These are phyloP conservation scores for Holcopasites calliopsidis DNA, from an alignment of 1,140 invertebrate species.

Conservation along the genomic window DNA sequence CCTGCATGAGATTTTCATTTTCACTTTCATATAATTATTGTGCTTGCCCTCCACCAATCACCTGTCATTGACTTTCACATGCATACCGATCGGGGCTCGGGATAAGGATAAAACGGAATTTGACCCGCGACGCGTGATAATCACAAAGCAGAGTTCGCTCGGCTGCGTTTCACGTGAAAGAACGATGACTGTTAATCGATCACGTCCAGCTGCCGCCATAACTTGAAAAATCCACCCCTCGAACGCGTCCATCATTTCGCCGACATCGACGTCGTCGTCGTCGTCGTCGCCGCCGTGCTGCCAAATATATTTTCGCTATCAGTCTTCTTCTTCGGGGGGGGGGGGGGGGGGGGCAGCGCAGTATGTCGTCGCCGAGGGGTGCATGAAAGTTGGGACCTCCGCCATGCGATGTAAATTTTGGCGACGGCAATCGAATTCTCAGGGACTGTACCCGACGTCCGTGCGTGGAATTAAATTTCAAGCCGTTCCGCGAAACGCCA, in stretches of 20 bases:
- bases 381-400: too few species aligned
- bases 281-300: too few species aligned
- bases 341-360: too few species aligned
- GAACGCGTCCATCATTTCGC: neutral
- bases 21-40: too few species aligned
- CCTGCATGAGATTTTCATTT: too few species aligned
- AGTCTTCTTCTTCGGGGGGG: too few species aligned
- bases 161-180: constrained; percentile 23
- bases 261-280: neutral
- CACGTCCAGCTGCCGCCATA: constrained; percentile 51
- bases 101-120: too few species aligned
- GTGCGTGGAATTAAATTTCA: constrained; percentile 1
- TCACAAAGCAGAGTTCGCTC: neutral
- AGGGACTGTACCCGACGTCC: neutral
- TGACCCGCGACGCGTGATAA: too few species aligned
- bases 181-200: constrained; percentile 51
- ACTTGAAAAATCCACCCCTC: constrained; percentile 55
- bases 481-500: neutral
- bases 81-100: too few species aligned
- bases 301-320: constrained; percentile 36
- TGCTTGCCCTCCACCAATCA: too few species aligned
- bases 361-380: neutral
- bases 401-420: constrained; percentile 6
- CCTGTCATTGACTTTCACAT: too few species aligned
- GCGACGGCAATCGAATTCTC: constrained; percentile 22